A percentile compares a stretch with the other conserved stretches of the same genome.
phyloP scores from a whole-genome alignment of 1,140 invertebrate genomes.

The Paralvinella palmiformis region DNA sequence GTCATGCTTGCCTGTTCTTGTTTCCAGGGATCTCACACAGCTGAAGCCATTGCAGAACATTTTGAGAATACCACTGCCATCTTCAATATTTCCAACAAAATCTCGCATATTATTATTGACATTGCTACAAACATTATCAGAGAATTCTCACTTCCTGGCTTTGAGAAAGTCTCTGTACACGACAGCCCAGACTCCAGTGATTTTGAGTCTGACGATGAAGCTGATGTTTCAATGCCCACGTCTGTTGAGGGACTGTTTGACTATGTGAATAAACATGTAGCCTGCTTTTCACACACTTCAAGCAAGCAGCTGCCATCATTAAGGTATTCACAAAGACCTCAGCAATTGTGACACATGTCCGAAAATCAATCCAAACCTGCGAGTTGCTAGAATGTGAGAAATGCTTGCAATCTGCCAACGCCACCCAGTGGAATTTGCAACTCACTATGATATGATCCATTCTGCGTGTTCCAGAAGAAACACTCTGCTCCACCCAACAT shows the following conservation, averaged over 20 bases:
- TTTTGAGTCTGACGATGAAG: background rate
- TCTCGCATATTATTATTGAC: background rate
- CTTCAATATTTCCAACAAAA: constrained; percentile 1
- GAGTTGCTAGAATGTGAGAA: background rate
- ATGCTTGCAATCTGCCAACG: background rate
- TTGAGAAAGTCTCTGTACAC: background rate
- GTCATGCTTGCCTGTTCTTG: background rate
- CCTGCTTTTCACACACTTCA: background rate
- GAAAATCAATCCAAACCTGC: background rate
- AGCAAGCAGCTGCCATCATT: background rate
- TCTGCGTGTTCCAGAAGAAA: constrained; percentile 1
- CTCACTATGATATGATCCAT: background rate
- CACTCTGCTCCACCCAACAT: background rate
- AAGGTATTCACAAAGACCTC: background rate
- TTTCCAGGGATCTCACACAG: constrained; percentile 4
- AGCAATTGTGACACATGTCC: background rate
- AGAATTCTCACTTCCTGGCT: background rate
- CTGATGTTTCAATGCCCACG: background rate
- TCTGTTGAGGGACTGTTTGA: background rate
- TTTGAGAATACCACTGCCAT: constrained; percentile 1
- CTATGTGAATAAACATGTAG: background rate
- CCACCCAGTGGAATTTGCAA: constrained; percentile 1
- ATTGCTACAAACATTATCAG: constrained; percentile 4
- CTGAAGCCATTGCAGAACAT: background rate
- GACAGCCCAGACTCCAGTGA: constrained; percentile 1